phyloP scores from a whole-genome alignment of 2,888 invertebrate species.

The Drosophila engyochracea region DNA sequence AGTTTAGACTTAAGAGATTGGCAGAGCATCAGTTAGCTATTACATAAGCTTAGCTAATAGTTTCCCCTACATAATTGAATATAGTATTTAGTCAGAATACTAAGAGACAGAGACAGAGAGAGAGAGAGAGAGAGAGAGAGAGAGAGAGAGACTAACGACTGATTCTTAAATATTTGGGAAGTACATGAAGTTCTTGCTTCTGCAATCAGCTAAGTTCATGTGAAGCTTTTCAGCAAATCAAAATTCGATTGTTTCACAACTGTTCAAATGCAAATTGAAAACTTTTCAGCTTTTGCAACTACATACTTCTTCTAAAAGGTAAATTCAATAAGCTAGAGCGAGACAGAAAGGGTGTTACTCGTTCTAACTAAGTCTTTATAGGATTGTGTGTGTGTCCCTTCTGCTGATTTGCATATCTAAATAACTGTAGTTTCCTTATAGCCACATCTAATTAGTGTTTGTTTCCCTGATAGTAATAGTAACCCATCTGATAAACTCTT shows the following conservation, averaged over 20 bases:
- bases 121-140: neutral
- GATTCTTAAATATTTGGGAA: neutral
- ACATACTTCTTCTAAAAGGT: no score
- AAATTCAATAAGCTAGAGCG: neutral
- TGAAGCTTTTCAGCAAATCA: neutral
- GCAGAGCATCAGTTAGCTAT: neutral
- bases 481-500: neutral
- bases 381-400: neutral
- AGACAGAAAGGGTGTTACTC: neutral
- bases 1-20: slow-evolving; percentile 15
- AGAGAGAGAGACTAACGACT: neutral
- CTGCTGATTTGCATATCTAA: neutral
- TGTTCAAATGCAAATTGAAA: neutral
- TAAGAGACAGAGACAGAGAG: neutral
- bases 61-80: neutral
- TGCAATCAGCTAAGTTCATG: neutral
- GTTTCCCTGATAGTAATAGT: neutral
- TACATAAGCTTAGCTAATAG: neutral
- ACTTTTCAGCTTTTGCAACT: neutral
- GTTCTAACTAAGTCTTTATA: neutral
- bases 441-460: slow-evolving; percentile 19
- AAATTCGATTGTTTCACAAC: neutral
- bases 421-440: neutral
- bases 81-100: neutral
- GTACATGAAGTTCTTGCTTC: neutral